These are phyloP conservation scores for Sminthurides aquaticus DNA, from an alignment of 2,888 invertebrate genomes.

Conservation along the genomic window DNA sequence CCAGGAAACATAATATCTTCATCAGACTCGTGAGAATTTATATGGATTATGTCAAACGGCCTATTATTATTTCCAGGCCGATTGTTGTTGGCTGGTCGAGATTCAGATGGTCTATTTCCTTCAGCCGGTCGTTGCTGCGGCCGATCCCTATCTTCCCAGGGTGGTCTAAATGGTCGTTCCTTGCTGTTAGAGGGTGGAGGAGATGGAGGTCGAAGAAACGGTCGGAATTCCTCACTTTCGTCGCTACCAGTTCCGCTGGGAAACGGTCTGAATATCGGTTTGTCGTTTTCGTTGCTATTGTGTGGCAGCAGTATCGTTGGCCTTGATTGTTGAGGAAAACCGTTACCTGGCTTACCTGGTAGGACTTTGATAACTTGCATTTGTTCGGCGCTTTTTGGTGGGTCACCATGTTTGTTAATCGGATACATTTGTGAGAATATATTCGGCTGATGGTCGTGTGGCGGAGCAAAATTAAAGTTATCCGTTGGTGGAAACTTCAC, in stretches of 20 bases:
- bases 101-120: neutral
- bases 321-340: neutral
- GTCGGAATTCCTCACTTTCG: neutral
- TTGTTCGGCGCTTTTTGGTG: constrained; percentile 1
- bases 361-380: neutral
- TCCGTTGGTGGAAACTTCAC: constrained; percentile 30
- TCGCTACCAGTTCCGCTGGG: neutral
- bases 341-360: neutral
- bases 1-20: neutral
- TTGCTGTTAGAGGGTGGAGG: neutral
- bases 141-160: neutral
- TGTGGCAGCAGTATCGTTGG: neutral
- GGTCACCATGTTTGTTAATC: constrained; percentile 35
- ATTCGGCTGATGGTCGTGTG: constrained; percentile 34
- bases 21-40: neutral
- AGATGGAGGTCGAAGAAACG: neutral
- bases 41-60: neutral
- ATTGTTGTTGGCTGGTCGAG: neutral
- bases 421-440: constrained; percentile 30
- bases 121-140: neutral
- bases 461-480: constrained; percentile 36
- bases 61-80: neutral
- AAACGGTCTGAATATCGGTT: neutral
- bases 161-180: neutral
- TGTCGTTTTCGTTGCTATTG: neutral